These are phyloP conservation scores for Protomyctophum bolini DNA, from an alignment of 2,113 vertebrate genomes.

Conservation along the genomic window DNA sequence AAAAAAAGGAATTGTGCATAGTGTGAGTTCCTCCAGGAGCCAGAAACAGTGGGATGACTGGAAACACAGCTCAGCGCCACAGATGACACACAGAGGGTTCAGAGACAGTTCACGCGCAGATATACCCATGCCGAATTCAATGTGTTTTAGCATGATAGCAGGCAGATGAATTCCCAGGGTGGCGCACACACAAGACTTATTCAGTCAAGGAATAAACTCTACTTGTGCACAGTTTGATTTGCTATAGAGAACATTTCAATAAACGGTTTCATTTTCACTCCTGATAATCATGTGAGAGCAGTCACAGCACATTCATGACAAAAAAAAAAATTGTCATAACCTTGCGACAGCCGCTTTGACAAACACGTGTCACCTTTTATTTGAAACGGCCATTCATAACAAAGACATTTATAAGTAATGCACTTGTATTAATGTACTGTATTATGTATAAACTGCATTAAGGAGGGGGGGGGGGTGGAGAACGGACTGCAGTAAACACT, in stretches of 20 bases:
- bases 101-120: slow-evolving; percentile 66
- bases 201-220: slow-evolving; percentile 58
- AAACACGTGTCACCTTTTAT: too few species aligned
- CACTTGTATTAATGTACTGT: slow-evolving; percentile 24
- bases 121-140: slow-evolving; percentile 71
- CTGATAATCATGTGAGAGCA: slow-evolving; percentile 26
- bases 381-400: slow-evolving; percentile 8
- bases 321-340: slow-evolving; percentile 12
- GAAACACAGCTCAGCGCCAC: slow-evolving; percentile 48
- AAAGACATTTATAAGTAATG: slow-evolving; percentile 18
- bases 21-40: slow-evolving; percentile 51
- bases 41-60: slow-evolving; percentile 39
- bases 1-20: slow-evolving; percentile 28
- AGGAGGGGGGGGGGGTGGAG: too few species aligned
- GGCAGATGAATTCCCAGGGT: slow-evolving; percentile 61
- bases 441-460: too few species aligned
- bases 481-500: too few species aligned
- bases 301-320: slow-evolving; percentile 18
- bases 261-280: slow-evolving; percentile 46
- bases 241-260: slow-evolving; percentile 23
- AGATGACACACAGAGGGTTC: slow-evolving; percentile 58
- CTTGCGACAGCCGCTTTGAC: not conserved
- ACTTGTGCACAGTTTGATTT: slow-evolving; percentile 36
- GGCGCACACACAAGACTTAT: slow-evolving; percentile 36
- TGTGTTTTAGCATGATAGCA: slow-evolving; percentile 62